These are phyloP conservation scores for Pristionchus mayeri DNA, from an alignment of 2,888 invertebrate genomes.

Conservation along the genomic window DNA sequence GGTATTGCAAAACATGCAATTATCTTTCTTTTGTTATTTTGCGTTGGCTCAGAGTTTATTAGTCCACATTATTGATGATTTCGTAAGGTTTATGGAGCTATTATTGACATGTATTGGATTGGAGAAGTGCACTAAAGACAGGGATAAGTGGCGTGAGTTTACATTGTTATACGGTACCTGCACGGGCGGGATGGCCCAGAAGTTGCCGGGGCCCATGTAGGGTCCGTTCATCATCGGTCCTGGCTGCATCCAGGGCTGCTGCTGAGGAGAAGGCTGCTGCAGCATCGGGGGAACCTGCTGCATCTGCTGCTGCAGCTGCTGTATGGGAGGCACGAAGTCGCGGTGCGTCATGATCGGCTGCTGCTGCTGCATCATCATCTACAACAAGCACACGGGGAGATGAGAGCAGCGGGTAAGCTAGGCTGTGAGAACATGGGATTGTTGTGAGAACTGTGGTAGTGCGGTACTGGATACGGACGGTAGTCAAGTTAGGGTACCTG, in stretches of 20 bases:
- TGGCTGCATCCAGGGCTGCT: not conserved
- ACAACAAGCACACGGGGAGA: not conserved
- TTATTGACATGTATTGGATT: too few species aligned
- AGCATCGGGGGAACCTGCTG: not conserved
- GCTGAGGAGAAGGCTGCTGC: not conserved
- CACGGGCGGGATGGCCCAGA: slow-evolving; percentile 33
- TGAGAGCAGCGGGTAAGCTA: not conserved
- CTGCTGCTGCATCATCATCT: slow-evolving; percentile 15
- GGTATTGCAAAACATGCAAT: too few species aligned
- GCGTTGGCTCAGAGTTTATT: too few species aligned
- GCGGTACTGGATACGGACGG: too few species aligned
- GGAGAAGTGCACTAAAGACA: too few species aligned
- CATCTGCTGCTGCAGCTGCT: not conserved
- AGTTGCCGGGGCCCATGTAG: slow-evolving; percentile 16
- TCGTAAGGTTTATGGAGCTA: too few species aligned
- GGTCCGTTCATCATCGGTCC: not conserved
- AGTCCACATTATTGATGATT: too few species aligned
- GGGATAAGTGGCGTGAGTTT: too few species aligned
- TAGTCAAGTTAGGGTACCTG: not conserved
- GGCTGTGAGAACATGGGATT: not conserved
- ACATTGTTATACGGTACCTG: not conserved
- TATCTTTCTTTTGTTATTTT: too few species aligned
- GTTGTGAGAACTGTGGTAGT: too few species aligned
- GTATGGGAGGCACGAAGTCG: slow-evolving; percentile 16
- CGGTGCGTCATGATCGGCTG: slow-evolving; percentile 2